phyloP scores from a whole-genome alignment of 2,113 vertebrate species.

The Aythya baeri region DNA sequence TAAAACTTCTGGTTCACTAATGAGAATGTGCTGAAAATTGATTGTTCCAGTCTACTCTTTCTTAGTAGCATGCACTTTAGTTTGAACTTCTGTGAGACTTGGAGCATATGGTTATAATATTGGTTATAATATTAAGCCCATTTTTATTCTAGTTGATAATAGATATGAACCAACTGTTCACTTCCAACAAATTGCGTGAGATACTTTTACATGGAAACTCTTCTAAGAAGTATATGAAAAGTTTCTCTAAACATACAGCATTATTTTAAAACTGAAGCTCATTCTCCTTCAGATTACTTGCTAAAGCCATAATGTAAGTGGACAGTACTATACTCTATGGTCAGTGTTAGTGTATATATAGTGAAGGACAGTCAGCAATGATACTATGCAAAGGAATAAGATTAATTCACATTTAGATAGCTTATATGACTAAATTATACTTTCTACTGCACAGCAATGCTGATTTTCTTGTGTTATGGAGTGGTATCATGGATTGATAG shows the following conservation, averaged over 20 bases:
- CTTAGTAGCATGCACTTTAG: neutral
- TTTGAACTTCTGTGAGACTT: neutral
- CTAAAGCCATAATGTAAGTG: neutral
- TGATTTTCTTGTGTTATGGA: neutral
- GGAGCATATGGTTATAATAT: neutral
- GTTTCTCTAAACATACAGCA: neutral
- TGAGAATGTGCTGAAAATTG: neutral
- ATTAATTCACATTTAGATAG: neutral
- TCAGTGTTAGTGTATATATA: neutral
- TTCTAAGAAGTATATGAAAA: neutral
- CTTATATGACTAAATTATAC: neutral
- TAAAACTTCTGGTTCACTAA: neutral
- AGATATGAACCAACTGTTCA: neutral
- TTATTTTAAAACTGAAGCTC: neutral
- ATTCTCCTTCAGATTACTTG: neutral
- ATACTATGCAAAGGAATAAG: neutral
- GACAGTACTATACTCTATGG: neutral
- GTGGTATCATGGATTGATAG: neutral
- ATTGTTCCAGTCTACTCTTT: neutral
- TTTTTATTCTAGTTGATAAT: slow-evolving; percentile 1
- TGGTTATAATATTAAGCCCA: neutral
- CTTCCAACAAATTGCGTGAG: neutral
- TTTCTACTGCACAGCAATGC: neutral
- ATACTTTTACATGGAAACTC: neutral
- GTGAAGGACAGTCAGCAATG: neutral